These are phyloP conservation scores for Danionella dracula DNA, from an alignment of 2,797 vertebrate genomes.

Conservation along the genomic window DNA sequence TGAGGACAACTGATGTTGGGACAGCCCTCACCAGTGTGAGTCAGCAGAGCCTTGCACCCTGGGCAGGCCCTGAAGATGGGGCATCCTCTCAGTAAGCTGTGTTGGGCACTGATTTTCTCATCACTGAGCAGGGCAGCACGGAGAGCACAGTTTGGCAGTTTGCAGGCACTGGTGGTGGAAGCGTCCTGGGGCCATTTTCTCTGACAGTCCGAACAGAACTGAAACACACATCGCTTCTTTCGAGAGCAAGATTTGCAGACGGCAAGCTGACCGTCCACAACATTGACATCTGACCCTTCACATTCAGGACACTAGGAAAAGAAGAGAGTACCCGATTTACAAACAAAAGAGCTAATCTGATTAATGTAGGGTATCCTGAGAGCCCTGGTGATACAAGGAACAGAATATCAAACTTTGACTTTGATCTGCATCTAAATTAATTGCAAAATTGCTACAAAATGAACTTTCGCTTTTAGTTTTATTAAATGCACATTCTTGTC, in stretches of 20 bases:
- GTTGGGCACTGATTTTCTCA: neutral
- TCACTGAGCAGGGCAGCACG: conserved; percentile 41
- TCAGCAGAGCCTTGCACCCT: conserved; percentile 36
- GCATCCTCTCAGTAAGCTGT: conserved; percentile 25
- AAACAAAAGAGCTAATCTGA: no score
- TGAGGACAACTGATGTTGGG: conserved; percentile 34
- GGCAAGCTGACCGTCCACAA: conserved; percentile 26
- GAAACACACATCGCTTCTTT: conserved; percentile 19
- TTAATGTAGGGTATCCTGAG: no score
- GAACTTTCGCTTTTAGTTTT: no score
- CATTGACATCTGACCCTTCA: neutral
- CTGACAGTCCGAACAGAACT: conserved; percentile 48
- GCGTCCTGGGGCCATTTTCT: conserved; percentile 30
- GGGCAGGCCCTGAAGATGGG: conserved; percentile 50
- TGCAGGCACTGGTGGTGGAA: conserved; percentile 6
- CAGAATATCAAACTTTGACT: no score
- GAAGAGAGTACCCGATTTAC: neutral
- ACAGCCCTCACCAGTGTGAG: conserved; percentile 41
- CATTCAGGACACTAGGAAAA: conserved; percentile 37
- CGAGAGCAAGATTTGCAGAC: conserved; percentile 34
- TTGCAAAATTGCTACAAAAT: no score
- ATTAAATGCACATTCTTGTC: no score
- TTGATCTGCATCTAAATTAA: no score
- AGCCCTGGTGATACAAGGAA: no score
- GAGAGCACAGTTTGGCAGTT: conserved; percentile 31